Evolutionary conservation across 1,140 invertebrate genomes (phyloP).

Genomic region (Zeugodacus cucurbitae): DNA sequence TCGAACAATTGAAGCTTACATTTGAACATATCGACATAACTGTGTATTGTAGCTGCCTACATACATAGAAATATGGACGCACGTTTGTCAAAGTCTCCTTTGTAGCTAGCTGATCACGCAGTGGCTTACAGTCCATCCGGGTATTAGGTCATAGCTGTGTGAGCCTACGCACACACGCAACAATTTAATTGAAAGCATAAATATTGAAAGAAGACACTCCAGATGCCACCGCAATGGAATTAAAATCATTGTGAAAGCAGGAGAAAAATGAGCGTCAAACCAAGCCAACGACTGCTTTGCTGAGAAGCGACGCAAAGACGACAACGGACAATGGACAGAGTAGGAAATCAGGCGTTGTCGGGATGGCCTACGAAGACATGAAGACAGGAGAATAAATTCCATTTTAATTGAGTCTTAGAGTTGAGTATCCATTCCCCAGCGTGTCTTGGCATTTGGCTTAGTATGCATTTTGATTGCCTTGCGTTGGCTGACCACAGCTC

Average conservation of each 20-base stretch:
- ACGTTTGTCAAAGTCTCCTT: neutral
- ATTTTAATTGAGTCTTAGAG: neutral
- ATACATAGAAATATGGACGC: neutral
- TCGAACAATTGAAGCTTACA: neutral
- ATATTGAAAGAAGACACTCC: neutral
- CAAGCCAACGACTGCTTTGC: neutral
- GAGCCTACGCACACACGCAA: neutral
- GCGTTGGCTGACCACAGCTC: neutral
- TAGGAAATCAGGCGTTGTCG: neutral
- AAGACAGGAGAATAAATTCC: neutral
- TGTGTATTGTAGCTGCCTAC: neutral
- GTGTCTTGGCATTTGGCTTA: neutral
- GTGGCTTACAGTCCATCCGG: neutral
- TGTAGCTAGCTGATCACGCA: neutral
- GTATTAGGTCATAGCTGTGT: neutral
- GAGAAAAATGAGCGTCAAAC: neutral
- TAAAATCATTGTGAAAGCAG: neutral
- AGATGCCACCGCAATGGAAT: too few species aligned
- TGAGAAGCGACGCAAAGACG: neutral
- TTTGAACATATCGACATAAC: neutral
- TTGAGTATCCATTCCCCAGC: neutral
- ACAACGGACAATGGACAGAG: neutral
- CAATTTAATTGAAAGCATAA: neutral
- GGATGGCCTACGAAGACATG: too few species aligned
- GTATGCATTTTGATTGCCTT: neutral